Percentiles rank a stretch among this genome's conserved stretches.
Evolutionary conservation across 2,888 invertebrate genomes (phyloP).

Genomic region (Ashinkailepas kermadecensis): DNA sequence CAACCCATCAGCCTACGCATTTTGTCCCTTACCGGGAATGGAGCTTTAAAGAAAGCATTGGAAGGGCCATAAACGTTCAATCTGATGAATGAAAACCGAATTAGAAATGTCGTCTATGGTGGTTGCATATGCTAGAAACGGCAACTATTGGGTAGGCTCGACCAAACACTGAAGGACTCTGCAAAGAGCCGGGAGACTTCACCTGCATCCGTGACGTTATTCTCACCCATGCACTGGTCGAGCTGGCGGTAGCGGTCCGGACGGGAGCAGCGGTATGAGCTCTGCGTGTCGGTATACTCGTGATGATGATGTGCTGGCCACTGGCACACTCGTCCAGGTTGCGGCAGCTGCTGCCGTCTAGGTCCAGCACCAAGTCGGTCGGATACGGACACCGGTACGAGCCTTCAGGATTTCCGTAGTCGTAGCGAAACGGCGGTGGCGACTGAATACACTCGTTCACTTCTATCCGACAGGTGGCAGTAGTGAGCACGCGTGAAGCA

Average conservation of each 20-base stretch:
- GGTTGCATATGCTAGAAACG: too few relatives aligned
- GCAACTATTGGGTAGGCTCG: too few relatives aligned
- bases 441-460: slow-evolving; percentile 68
- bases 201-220: too few relatives aligned
- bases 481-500: neutral
- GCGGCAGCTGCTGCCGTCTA: slow-evolving; percentile 63
- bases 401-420: slow-evolving; percentile 70
- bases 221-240: slow-evolving; percentile 63
- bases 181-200: too few relatives aligned
- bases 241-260: slow-evolving; percentile 64
- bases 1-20: too few relatives aligned
- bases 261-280: slow-evolving; percentile 66
- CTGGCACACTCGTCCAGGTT: slow-evolving; percentile 76
- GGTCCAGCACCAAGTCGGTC: slow-evolving; percentile 64
- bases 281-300: slow-evolving; percentile 66
- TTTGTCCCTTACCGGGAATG: too few relatives aligned
- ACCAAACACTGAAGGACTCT: too few relatives aligned
- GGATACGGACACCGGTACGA: slow-evolving; percentile 71
- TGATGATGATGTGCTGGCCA: slow-evolving; percentile 56
- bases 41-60: too few relatives aligned
- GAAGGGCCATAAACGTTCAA: too few relatives aligned
- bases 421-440: slow-evolving; percentile 60
- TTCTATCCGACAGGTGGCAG: slow-evolving; percentile 44
- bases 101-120: too few relatives aligned
- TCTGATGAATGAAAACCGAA: too few relatives aligned